phyloP scores from a whole-genome alignment of 2,797 vertebrate genomes.

The Tympanoctomys barrerae region DNA sequence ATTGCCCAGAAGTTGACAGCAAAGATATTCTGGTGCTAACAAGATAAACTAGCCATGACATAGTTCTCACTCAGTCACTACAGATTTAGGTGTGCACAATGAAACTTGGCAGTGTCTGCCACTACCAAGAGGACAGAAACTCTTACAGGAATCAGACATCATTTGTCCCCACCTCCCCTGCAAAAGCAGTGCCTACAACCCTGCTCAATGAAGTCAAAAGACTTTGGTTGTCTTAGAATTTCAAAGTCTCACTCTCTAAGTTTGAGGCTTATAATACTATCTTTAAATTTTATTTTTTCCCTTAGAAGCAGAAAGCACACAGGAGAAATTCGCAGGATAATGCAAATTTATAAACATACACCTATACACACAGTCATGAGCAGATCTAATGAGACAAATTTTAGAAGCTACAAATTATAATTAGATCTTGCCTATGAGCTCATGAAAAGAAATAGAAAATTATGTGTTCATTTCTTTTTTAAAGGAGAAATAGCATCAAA shows the following conservation, averaged over 20 bases:
- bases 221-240: background rate
- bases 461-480: slow-evolving; percentile 45
- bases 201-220: background rate
- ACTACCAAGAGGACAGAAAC: background rate
- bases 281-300: background rate
- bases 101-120: background rate
- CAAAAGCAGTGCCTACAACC: background rate
- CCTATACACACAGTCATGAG: slow-evolving; percentile 8
- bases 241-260: background rate
- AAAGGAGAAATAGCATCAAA: slow-evolving; percentile 64
- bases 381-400: slow-evolving; percentile 42
- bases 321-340: slow-evolving; percentile 2
- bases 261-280: background rate
- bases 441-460: slow-evolving; percentile 71
- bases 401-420: slow-evolving; percentile 59
- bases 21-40: background rate
- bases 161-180: background rate
- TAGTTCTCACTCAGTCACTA: background rate
- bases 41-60: background rate
- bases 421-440: slow-evolving; percentile 3
- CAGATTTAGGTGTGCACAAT: background rate
- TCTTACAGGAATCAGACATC: background rate
- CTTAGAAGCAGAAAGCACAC: slow-evolving; percentile 1
- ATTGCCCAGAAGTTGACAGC: background rate
- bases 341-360: slow-evolving; percentile 28